These are phyloP conservation scores for Sebastes hopkinsi DNA, from an alignment of 2,797 vertebrate genomes.

Conservation along the genomic window DNA sequence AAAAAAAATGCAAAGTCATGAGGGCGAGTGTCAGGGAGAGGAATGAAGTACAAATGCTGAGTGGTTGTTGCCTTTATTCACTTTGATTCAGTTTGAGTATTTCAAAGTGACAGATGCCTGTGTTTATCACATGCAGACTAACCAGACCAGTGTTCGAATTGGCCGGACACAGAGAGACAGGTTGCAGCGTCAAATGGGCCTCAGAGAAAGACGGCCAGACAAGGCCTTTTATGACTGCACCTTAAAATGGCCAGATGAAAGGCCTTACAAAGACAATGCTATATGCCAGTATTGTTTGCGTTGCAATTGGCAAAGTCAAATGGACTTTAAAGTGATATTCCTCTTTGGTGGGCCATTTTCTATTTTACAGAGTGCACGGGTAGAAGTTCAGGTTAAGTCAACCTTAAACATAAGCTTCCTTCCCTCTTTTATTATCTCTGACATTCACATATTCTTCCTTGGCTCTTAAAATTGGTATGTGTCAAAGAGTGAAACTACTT, in stretches of 20 bases:
- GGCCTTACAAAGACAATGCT: background rate
- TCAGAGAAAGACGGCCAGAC: constrained; percentile 31
- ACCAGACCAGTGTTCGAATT: constrained; percentile 1
- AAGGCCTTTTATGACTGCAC: constrained; percentile 21
- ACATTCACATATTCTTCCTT: constrained; percentile 40
- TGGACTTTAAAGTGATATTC: constrained; percentile 22
- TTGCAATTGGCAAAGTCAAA: constrained; percentile 14
- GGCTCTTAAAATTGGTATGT: constrained; percentile 44
- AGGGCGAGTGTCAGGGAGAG: constrained; percentile 2
- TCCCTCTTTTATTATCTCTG: constrained; percentile 44
- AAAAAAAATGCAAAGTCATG: constrained; percentile 37
- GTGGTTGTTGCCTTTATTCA: constrained; percentile 27
- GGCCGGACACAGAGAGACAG: constrained; percentile 32
- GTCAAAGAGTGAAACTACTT: constrained; percentile 64
- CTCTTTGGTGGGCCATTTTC: constrained; percentile 17
- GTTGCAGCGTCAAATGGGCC: constrained; percentile 39
- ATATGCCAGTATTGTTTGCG: constrained; percentile 39
- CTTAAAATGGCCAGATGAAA: constrained; percentile 21
- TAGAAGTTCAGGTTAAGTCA: constrained; percentile 29
- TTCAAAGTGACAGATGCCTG: constrained; percentile 57
- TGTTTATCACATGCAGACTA: constrained; percentile 33
- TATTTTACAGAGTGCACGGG: constrained; percentile 14
- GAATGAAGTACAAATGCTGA: constrained; percentile 12
- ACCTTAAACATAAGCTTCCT: constrained; percentile 37
- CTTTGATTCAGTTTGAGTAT: constrained; percentile 38